Percentiles rank a stretch among this genome's conserved stretches.
Conservation (phyloP, 2,113 vertebrate genomes). For the Potamarius usumacintae region DNA sequence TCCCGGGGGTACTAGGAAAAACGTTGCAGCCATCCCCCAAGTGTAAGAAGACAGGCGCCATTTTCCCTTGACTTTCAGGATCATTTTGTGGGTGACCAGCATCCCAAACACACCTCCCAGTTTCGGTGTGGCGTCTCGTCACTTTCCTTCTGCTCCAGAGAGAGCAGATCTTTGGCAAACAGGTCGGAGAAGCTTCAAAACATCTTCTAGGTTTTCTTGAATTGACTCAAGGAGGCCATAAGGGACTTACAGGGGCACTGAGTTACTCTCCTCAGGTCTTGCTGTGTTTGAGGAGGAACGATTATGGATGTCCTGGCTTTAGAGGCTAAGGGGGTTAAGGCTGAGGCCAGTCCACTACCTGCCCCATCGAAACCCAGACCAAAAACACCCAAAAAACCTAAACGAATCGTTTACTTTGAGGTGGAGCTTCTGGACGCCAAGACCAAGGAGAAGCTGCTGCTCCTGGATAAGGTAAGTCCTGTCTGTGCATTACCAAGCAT, state of each 20-base stretch:
- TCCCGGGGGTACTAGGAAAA: conserved; percentile 53
- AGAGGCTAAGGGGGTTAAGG: conserved; percentile 71
- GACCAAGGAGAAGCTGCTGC: conserved; percentile 87
- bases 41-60: conserved; percentile 58
- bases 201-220: background rate
- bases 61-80: conserved; percentile 39
- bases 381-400: conserved; percentile 78
- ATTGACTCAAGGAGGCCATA: background rate
- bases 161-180: background rate
- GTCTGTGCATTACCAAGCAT: background rate
- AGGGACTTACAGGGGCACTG: background rate
- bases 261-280: conserved; percentile 3
- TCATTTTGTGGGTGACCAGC: conserved; percentile 9
- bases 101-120: background rate
- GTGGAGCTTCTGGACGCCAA: conserved; percentile 90
- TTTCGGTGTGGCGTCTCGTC: background rate
- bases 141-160: background rate
- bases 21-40: conserved; percentile 57
- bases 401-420: conserved; percentile 91
- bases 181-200: background rate
- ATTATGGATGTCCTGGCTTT: conserved; percentile 75
- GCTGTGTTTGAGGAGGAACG: conserved; percentile 30
- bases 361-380: conserved; percentile 60
- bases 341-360: conserved; percentile 56
- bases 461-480: conserved; percentile 87